These are phyloP conservation scores for Drosophila pachea DNA, from an alignment of 1,140 invertebrate species.

Conservation along the genomic window DNA sequence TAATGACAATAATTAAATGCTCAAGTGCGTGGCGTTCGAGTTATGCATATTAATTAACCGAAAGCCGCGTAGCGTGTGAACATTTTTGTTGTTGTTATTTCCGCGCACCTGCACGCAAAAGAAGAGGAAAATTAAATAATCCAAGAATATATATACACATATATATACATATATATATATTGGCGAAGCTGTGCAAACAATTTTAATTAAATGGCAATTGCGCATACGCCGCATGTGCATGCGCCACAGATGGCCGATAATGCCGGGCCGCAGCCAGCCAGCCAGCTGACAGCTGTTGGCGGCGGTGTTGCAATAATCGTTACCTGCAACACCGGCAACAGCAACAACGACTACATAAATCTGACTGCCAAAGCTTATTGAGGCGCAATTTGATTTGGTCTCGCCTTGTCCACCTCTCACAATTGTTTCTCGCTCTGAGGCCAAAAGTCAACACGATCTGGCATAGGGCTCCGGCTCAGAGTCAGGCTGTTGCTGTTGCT, in stretches of 20 bases:
- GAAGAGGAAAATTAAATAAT: slow-evolving; percentile 26
- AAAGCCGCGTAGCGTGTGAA: slow-evolving; percentile 59
- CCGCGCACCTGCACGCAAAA: slow-evolving; percentile 57
- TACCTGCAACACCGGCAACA: slow-evolving; percentile 33
- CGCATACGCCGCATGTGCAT: slow-evolving; percentile 66
- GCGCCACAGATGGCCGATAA: slow-evolving; percentile 59
- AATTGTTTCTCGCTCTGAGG: slow-evolving; percentile 63
- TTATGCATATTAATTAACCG: slow-evolving; percentile 60
- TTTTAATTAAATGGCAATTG: slow-evolving; percentile 76
- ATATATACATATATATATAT: slow-evolving; percentile 27
- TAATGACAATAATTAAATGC: slow-evolving; percentile 73
- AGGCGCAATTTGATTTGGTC: slow-evolving; percentile 66
- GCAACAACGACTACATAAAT: slow-evolving; percentile 55
- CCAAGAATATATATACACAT: slow-evolving; percentile 56
- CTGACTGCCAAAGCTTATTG: slow-evolving; percentile 59
- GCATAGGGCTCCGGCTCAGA: slow-evolving; percentile 3
- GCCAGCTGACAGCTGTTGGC: slow-evolving; percentile 71
- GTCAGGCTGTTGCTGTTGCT: background rate
- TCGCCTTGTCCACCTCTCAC: slow-evolving; percentile 67
- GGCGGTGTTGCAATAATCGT: slow-evolving; percentile 66
- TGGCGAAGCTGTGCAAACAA: slow-evolving; percentile 65
- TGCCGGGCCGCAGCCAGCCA: slow-evolving; percentile 37
- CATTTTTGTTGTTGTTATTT: slow-evolving; percentile 53
- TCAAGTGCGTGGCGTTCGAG: slow-evolving; percentile 51
- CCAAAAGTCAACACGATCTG: slow-evolving; percentile 69